Conservation (phyloP, 2,797 vertebrate species). For the Novumbra hubbsi region DNA sequence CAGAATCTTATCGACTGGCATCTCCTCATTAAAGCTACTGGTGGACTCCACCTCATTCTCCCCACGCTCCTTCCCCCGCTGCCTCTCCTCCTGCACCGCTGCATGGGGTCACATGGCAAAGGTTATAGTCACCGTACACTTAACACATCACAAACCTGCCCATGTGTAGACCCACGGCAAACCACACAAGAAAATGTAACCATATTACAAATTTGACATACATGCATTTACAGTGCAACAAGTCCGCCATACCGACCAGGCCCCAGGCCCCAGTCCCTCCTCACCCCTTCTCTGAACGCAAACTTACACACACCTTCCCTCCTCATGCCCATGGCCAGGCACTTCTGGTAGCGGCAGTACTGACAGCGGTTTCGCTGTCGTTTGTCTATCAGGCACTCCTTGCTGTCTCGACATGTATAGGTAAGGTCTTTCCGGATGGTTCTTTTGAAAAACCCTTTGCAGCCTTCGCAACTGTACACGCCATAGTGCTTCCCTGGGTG, state of each 20-base stretch:
- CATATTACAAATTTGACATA: too few relatives aligned
- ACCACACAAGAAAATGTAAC: too few relatives aligned
- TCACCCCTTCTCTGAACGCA: too few relatives aligned
- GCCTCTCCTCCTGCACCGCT: slow-evolving; percentile 97
- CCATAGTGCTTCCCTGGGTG: slow-evolving; percentile 89
- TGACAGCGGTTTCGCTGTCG: slow-evolving; percentile 95
- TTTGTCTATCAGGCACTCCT: slow-evolving; percentile 95
- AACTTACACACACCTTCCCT: slow-evolving; percentile 82
- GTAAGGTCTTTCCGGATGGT: slow-evolving; percentile 92
- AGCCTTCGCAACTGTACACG: slow-evolving; percentile 95
- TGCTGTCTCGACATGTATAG: slow-evolving; percentile 92
- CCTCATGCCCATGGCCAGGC: slow-evolving; percentile 96
- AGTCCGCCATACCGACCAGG: too few relatives aligned
- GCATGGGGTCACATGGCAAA: slow-evolving; percentile 22
- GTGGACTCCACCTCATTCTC: slow-evolving; percentile 87
- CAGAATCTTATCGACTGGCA: slow-evolving; percentile 96
- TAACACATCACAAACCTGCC: too few relatives aligned
- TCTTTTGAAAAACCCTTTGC: slow-evolving; percentile 96
- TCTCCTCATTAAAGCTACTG: slow-evolving; percentile 83
- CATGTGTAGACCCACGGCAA: too few relatives aligned
- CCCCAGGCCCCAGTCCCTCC: too few relatives aligned
- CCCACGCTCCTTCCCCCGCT: slow-evolving; percentile 87
- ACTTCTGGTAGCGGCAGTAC: slow-evolving; percentile 93
- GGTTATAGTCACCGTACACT: not conserved
- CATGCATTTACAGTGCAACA: too few relatives aligned